Conservation (phyloP, 2,888 invertebrate genomes). For the Melanophora roralis region DNA sequence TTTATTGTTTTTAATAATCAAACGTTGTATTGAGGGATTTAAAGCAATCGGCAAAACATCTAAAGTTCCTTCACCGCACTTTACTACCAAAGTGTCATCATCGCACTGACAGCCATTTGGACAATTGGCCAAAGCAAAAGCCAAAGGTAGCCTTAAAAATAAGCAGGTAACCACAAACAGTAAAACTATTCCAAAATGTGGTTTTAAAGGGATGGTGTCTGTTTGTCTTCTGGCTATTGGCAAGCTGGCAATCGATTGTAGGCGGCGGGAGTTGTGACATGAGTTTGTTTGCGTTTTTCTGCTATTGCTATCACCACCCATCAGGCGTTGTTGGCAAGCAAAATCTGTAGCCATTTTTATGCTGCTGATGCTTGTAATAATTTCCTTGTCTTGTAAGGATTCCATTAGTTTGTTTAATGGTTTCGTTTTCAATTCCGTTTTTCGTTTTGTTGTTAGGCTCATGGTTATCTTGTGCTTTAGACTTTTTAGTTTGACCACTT, state of each 20-base stretch:
- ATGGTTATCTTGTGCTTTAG: constrained; percentile 30
- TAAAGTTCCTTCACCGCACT: constrained; percentile 89
- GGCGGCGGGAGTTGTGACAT: constrained; percentile 22
- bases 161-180: constrained; percentile 64
- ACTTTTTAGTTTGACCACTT: not conserved
- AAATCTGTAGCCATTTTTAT: constrained; percentile 20
- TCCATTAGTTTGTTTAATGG: constrained; percentile 3
- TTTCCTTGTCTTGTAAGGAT: constrained; percentile 6
- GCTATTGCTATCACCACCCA: not conserved
- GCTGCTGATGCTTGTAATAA: not conserved
- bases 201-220: not conserved
- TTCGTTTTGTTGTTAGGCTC: constrained; percentile 60
- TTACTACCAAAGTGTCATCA: constrained; percentile 91
- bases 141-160: constrained; percentile 56
- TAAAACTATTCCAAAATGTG: constrained; percentile 33
- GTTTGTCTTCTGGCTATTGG: not conserved
- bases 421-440: constrained; percentile 37
- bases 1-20: constrained; percentile 89
- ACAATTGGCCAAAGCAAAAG: constrained; percentile 82
- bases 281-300: not conserved
- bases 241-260: not conserved
- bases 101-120: constrained; percentile 93
- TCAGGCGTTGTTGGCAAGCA: constrained; percentile 50
- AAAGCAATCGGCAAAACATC: constrained; percentile 94
- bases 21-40: constrained; percentile 91